Evolutionary conservation across 2,113 vertebrate species (phyloP).

Genomic region (Pica pica): DNA sequence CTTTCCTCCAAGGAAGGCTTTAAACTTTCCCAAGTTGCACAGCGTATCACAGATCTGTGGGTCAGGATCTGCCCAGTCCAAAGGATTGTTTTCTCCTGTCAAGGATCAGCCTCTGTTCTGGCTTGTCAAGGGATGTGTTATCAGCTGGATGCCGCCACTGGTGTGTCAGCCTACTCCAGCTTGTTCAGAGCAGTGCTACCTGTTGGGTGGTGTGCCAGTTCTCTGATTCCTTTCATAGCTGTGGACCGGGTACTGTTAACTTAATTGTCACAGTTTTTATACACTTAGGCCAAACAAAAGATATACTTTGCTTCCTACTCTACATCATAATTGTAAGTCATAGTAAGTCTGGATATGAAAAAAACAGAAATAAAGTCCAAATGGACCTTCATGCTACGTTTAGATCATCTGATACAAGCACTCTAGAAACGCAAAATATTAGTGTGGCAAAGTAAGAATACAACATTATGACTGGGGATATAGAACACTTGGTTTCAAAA

Average conservation of each 20-base stretch:
- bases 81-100: neutral
- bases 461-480: neutral
- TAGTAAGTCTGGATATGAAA: neutral
- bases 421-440: neutral
- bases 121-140: neutral
- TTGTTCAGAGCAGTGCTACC: neutral
- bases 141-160: rapidly evolving
- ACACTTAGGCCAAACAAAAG: neutral
- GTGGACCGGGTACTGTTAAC: neutral
- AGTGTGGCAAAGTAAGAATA: neutral
- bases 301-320: neutral
- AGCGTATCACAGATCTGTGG: neutral
- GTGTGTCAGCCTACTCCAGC: neutral
- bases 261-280: neutral
- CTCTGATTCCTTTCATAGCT: neutral
- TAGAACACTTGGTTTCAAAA: neutral
- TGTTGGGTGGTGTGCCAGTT: neutral
- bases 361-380: neutral
- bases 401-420: neutral
- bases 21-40: neutral
- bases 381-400: neutral
- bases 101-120: neutral
- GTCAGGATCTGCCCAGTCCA: neutral
- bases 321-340: neutral
- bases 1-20: neutral